Evolutionary conservation across 2,888 invertebrate genomes (phyloP), one percentile per base, ranked within the genome.

Genomic region (Rhogogaster chlorosoma): DNA sequence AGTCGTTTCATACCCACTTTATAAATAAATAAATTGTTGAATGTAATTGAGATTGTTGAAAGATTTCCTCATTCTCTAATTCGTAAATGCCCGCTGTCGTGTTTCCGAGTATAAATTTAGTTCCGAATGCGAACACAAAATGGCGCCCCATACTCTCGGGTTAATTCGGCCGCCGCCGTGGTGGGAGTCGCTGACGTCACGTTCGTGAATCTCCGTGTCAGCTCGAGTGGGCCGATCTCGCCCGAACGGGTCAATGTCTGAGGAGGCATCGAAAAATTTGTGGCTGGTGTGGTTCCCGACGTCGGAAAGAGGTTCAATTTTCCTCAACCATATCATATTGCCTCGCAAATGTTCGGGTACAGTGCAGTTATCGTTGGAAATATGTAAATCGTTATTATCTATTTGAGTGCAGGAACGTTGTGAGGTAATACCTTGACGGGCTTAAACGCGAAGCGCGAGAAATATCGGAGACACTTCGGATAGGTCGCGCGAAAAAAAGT

Each of bases 241-340:
- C 92, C 96, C 96, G 96, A 96, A 95, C 94, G 94, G 95, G 95
- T 95, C 95, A 95, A 95, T 95, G 96, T 95, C 96, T 95, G 96
- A 95, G 90, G 88, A 95, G 93, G 94, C 94, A 94, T 93, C 94
- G 94, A 94, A 94, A 94, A 94, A 94, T 94, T 94, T 94, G 94
- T 94, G 94, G 94, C 93, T 94, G 93, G 94, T 94, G 94, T 93
- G 93, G 94, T 94, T 94, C 93, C 93, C 93, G 92, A 95, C 94
- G 95, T 94, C 94, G 94, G 94, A 95, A 95, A 95, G 94, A 95
- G 83, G 83, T 83, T 83, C 61, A 83, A 67, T 83, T 83, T 83
- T 49, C 70, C 61, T 61, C 36, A 57, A 32, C 83, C 36, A 29
- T 80, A 22, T 6, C 32, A 80, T 57, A 80, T 38, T 29, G 67